Conservation (phyloP, 2,888 invertebrate species). For the Xylota sylvarum region DNA sequence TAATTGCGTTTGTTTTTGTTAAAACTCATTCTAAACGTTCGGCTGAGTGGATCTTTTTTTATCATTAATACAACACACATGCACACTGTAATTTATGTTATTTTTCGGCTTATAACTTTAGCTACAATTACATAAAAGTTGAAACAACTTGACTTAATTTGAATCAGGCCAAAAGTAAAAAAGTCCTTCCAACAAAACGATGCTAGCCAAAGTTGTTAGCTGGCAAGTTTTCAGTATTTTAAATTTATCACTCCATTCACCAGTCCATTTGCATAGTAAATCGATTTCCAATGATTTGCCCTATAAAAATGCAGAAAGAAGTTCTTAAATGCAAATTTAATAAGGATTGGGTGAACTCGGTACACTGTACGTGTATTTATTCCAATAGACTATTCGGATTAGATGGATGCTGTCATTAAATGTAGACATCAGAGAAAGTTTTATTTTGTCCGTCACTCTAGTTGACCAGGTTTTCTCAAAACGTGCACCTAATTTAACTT, state of each 20-base stretch:
- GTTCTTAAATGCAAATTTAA: conserved; percentile 57
- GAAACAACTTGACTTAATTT: no score
- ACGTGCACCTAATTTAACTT: conserved; percentile 32
- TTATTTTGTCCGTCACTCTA: conserved; percentile 14
- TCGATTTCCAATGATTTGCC: conserved; percentile 54
- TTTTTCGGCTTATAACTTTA: no score
- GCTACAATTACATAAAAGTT: no score
- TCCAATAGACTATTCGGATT: background rate
- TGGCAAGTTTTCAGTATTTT: conserved; percentile 13
- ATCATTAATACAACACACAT: no score
- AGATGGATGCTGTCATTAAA: conserved; percentile 3
- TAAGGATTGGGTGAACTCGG: conserved; percentile 16
- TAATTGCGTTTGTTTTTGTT: no score
- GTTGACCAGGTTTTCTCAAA: conserved; percentile 11
- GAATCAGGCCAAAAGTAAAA: no score
- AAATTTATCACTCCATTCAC: conserved; percentile 21
- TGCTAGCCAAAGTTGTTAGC: background rate
- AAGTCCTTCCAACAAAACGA: no score
- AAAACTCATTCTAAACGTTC: no score
- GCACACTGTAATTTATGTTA: no score
- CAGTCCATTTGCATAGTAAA: conserved; percentile 50
- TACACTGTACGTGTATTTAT: background rate
- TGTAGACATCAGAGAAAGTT: conserved; percentile 11
- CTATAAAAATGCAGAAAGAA: conserved; percentile 50
- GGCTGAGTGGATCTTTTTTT: no score